Evolutionary conservation across 2,888 invertebrate species (phyloP).

Genomic region (Halocaridina rubra): DNA sequence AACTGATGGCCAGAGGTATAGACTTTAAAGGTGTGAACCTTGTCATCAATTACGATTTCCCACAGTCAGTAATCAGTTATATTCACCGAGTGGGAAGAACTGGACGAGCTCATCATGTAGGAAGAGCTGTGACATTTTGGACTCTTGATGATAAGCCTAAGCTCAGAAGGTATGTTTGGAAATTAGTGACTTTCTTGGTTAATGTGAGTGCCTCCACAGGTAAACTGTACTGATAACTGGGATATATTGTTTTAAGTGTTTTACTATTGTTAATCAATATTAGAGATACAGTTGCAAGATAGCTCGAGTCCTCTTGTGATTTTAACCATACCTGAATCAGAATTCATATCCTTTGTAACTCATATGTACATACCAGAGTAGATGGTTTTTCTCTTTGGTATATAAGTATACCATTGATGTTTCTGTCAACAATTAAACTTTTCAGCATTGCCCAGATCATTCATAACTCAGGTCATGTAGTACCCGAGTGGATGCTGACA

Average conservation of each 20-base stretch:
- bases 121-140: slow-evolving; percentile 93
- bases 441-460: slow-evolving; percentile 89
- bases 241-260: neutral
- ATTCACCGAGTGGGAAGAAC: slow-evolving; percentile 91
- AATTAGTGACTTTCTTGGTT: neutral
- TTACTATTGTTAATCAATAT: too few relatives aligned
- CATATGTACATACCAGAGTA: too few relatives aligned
- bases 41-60: slow-evolving; percentile 98
- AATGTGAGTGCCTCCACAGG: neutral
- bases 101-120: slow-evolving; percentile 90
- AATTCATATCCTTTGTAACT: too few relatives aligned
- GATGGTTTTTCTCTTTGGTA: too few relatives aligned
- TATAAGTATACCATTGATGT: neutral
- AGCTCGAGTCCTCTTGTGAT: too few relatives aligned
- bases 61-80: slow-evolving; percentile 88
- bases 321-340: too few relatives aligned
- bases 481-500: slow-evolving; percentile 90
- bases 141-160: slow-evolving; percentile 89
- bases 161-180: slow-evolving; percentile 75
- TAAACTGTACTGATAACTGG: neutral
- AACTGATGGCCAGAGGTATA: slow-evolving; percentile 95
- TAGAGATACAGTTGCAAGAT: too few relatives aligned
- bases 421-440: neutral
- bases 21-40: slow-evolving; percentile 97
- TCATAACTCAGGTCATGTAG: slow-evolving; percentile 89